Evolutionary conservation across 1,140 invertebrate species (phyloP), one percentile per base, ranked within the genome.

Genomic region (Scaptomyza graminum): DNA sequence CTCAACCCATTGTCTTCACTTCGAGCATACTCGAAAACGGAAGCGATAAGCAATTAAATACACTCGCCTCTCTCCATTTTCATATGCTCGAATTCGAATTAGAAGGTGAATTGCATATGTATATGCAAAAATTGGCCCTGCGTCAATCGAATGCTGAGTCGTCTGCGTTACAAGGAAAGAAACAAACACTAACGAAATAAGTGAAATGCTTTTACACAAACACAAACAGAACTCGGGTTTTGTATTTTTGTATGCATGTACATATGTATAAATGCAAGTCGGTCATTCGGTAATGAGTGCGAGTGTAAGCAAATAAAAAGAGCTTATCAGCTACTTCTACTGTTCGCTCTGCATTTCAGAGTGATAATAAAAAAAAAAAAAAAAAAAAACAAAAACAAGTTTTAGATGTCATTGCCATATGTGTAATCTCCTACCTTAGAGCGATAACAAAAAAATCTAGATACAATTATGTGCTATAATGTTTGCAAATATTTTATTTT

Each of bases 321-420:
- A 55, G 44, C 60, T 70, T 70, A 70, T 70, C 67, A 63, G 51
- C 37, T 39, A 47, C 66, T 41, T 15, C 7, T 12, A 41, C 12
- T 39, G 39, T 41, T 61, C 39, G 9, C 65, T 61, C 65, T 67
- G 13, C 18, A 28, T 47, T 62, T 31, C 25, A 61, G 25, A 13
- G 12, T 46, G 18, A 28, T 49, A 63, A 16, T 25, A 44, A 61
- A 60, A 47, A 47, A 46, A 16, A 16, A 46, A 63, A 16, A 37
- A 44, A 61, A 60, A 47, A 47, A 46, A 16, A 16, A 46, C 5
- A 46, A 62, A 0, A 62, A 34, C 65, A 68, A 11, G 43, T 50
- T 69, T 63, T 55, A 13, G 50, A 63, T 55, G 66, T 63, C 66
- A 69, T 69, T 69, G 66, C 59, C 66, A 64, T 56, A 56, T 55